These are phyloP conservation scores for Ooceraea biroi DNA, from an alignment of 1,140 invertebrate species.

Conservation along the genomic window DNA sequence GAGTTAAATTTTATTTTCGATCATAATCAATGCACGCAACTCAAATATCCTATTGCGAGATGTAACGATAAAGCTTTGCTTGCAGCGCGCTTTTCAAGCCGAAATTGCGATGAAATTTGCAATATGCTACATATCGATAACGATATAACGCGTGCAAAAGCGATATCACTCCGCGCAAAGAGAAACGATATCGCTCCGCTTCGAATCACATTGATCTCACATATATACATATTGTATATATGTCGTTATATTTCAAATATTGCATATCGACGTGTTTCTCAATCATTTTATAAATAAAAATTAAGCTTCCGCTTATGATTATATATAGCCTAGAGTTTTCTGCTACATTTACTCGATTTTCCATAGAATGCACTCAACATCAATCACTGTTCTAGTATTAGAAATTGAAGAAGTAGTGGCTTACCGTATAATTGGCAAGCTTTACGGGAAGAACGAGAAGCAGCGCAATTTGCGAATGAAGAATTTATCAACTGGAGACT, in stretches of 20 bases:
- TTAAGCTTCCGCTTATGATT: not conserved
- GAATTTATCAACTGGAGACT: not conserved
- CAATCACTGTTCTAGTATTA: not conserved
- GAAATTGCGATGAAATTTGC: slow-evolving; percentile 44
- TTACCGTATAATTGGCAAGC: not conserved
- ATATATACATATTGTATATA: not conserved
- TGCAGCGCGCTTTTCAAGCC: slow-evolving; percentile 19
- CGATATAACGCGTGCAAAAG: slow-evolving; percentile 12
- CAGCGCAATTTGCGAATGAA: not conserved
- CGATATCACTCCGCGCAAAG: slow-evolving; percentile 11
- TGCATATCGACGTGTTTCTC: not conserved
- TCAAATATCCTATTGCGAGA: slow-evolving; percentile 9
- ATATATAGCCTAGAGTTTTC: too few species aligned
- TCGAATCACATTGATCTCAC: slow-evolving; percentile 1
- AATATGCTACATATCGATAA: slow-evolving; percentile 46
- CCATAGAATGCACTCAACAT: not conserved
- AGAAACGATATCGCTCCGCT: slow-evolving; percentile 29
- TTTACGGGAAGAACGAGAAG: not conserved
- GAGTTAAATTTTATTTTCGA: too few species aligned
- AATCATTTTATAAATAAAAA: slow-evolving; percentile 12
- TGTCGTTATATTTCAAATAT: slow-evolving; percentile 25
- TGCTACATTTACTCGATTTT: not conserved
- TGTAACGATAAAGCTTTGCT: slow-evolving; percentile 29
- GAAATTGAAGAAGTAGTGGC: not conserved
- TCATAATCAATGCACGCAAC: not conserved